Evolutionary conservation across 2,797 vertebrate species (phyloP), one percentile per base, ranked within the genome.

Genomic region (Syngnathus acus): DNA sequence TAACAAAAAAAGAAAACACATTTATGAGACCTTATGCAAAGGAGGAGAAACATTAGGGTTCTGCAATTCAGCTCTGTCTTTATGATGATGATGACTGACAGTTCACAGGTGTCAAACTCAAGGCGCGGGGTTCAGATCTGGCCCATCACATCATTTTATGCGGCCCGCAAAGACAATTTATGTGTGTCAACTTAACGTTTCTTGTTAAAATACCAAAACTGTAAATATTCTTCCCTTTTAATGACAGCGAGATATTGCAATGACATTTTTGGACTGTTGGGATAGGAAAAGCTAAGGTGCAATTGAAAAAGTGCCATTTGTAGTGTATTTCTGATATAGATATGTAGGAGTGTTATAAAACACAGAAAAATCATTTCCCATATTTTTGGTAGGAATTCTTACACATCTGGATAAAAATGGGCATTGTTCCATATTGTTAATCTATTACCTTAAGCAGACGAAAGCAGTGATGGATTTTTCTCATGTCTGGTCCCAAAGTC

Each of bases 381-480:
- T 37, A 14, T 58, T 51, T 51, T 51, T 51, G 21, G 17, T 3
- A 39, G 0, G n/a, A 39, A 19, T n/a, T 51, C 47, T 50, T 14
- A 14, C 37, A 39, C 37, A 39, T 17, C 17, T 3, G 14, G 8
- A n/a, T 40, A 38, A 59, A 59, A 40, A 59, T 10, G 9, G 1
- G 9, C 17, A 59, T 39, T 59, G 17, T n/a, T 40, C 57, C 57
- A 5, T 26, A 37, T 0, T 37, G 48, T 63, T 10, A 68, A 68
- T 50, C 65, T 11, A 48, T 70, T 91, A 99, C 97, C 94, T 98
- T 99, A 64, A 99, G 73, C 68, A 87, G 69, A 71, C 68, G 42
- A 80, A 98, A 97, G 82, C 92, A 94, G 82, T 90, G 76, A 51
- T 94, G 93, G 71, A 98, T 94, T 87, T 94, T 98, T 73, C 93